Evolutionary conservation across 2,888 invertebrate species (phyloP), one percentile per base, ranked within the genome.

Genomic region (Pilophorus perplexus): DNA sequence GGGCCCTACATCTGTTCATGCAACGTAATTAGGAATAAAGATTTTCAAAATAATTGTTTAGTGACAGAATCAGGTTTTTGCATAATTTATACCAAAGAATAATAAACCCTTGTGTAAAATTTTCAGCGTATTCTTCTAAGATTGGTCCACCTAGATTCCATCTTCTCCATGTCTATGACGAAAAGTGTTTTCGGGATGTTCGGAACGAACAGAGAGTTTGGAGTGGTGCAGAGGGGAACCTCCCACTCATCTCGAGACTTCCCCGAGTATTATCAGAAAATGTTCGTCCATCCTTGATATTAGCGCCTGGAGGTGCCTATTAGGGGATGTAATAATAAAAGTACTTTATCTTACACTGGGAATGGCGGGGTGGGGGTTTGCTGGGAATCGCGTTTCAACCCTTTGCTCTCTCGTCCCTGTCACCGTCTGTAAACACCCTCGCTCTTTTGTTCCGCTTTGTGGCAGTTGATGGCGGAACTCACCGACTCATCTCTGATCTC

Each of bases 281-380:
- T 54, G 33, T 54, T 54, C 52, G 52, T 27, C 54, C 54, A 27
- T 54, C 20, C 54, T 54, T 8, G 54, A 33, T 54, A 54, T 54
- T 33, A 54, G 54, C 54, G 54, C 54, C 54, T 28, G 10, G 54
- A 54, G 54, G 54, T 28, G 33, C 54, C 54, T 54, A 25, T 52
- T 52, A 25, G 14, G 54, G 54, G 54, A 14, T 16, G 54, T 37
- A 54, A 54, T 54, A 54, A 54, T 54, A 54, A 54, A 54, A 54
- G 54, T 37, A 54, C 54, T 54, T 54, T 33, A 54, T 54, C 54
- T 27, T 16, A 23, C 14, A 54, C 28, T 54, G 18, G n/a, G n/a
- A n/a, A 5, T 10, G 42, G 42, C 42, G 14, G 16, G 14, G 42
- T 14, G 16, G 42, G 42, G 16, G n/a, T n/a, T n/a, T n/a, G n/a